phyloP scores from a whole-genome alignment of 2,797 vertebrate genomes.

The Antrozous pallidus region DNA sequence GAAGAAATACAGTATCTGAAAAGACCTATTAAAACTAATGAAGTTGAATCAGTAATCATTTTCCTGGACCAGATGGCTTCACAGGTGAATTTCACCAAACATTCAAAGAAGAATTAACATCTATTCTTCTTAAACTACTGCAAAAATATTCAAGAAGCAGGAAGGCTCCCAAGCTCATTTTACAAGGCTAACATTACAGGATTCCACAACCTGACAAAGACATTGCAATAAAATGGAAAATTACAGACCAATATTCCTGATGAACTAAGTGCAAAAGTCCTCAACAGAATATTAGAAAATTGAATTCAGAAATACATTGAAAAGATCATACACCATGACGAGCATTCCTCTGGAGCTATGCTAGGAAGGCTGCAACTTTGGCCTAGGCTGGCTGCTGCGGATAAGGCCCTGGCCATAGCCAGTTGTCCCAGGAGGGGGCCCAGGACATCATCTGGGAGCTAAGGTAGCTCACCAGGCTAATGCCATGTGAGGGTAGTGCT shows the following conservation, averaged over 20 bases:
- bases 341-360: too few species aligned
- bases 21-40: not conserved
- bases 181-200: not conserved
- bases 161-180: not conserved
- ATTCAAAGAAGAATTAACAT: not conserved
- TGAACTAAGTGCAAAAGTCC: too few species aligned
- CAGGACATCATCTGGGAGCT: not conserved
- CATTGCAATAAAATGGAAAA: too few species aligned
- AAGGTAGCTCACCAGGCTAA: not conserved
- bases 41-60: not conserved
- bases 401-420: too few species aligned
- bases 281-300: too few species aligned
- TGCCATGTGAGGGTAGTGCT: not conserved
- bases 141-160: not conserved
- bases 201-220: not conserved
- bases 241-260: not conserved
- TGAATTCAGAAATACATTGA: too few species aligned
- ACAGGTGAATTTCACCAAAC: not conserved
- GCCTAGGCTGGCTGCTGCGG: not conserved
- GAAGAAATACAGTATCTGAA: not conserved
- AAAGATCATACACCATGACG: too few species aligned
- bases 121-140: not conserved
- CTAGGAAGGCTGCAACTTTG: too few species aligned
- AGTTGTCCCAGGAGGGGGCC: too few species aligned
- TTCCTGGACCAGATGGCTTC: not conserved